Evolutionary conservation across 2,113 vertebrate species (phyloP), one percentile per base, ranked within the genome.

Genomic region (Herpetotheres cachinnans): DNA sequence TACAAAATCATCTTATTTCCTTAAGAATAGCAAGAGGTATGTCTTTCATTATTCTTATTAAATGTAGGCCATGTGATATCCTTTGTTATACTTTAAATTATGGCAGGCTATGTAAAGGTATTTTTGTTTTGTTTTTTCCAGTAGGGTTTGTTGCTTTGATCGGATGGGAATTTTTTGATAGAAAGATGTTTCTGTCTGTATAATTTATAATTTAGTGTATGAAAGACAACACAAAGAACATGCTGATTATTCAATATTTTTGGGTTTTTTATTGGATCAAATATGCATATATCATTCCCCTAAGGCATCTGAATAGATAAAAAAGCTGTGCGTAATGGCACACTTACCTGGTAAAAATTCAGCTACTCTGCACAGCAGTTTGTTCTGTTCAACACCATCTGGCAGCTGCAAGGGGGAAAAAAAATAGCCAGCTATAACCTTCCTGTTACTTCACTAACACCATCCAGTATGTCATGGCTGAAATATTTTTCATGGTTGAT

Each of bases 281-380:
- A 58, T 82, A 80, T 38, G 32, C 34, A 46, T 52, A 18, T 66
- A 73, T 73, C 42, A 38, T 91, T 86, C 46, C 46, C n/a, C 15
- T 46, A 40, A 50, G 38, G n/a, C 65, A 40, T 79, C n/a, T 86
- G 56, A 83, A 76, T 56, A 73, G 38, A 83, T 77, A 73, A 77
- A 91, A 67, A 3, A 13, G 5, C 38, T 27, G 72, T 49, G 49
- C 55, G 27, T 80, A 80, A 90, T 63, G 66, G 44, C 29, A 8
- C 25, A 61, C 55, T 54, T 90, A 93, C 69, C 82, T 92, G 90
- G 79, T 92, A 65, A 89, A 95, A 93, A 86, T 74, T 82, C 82
- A 95, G 61, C 56, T 90, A 12, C 62, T 93, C 56, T 84, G 27
- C 77, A 34, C 32, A 93, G 86, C 62, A 82, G 42, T 65, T 76